These are phyloP conservation scores for Eufriesea mexicana DNA, from an alignment of 1,140 invertebrate species.

Conservation along the genomic window DNA sequence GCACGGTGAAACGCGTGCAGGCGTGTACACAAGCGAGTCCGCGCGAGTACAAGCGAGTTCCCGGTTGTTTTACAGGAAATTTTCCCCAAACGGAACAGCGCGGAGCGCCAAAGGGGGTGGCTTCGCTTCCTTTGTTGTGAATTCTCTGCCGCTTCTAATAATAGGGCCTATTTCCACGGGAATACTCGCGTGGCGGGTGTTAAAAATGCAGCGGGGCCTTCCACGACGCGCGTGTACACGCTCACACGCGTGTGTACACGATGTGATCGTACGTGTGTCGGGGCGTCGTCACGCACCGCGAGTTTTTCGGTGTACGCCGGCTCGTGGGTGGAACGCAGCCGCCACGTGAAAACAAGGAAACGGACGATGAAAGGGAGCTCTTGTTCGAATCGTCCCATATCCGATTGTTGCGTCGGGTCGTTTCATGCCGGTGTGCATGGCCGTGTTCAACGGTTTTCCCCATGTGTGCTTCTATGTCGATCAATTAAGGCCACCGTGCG, in stretches of 20 bases:
- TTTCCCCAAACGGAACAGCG: conserved; percentile 13
- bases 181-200: conserved; percentile 56
- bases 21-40: too few relatives aligned
- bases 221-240: background rate
- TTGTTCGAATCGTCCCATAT: conserved; percentile 63
- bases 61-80: conserved; percentile 18
- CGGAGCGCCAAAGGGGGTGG: conserved; percentile 16
- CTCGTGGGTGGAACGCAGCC: conserved; percentile 50
- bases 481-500: conserved; percentile 50
- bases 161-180: conserved; percentile 58
- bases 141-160: conserved; percentile 67
- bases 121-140: conserved; percentile 60
- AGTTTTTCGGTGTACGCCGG: conserved; percentile 40
- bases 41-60: background rate
- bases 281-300: conserved; percentile 52
- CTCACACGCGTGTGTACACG: background rate
- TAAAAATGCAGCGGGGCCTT: conserved; percentile 49
- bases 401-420: conserved; percentile 56
- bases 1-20: too few relatives aligned
- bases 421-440: conserved; percentile 22
- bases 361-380: conserved; percentile 58
- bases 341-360: conserved; percentile 66
- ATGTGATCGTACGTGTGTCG: background rate
- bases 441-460: conserved; percentile 48
- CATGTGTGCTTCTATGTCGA: conserved; percentile 22